These are phyloP conservation scores for Macrobrachium nipponense DNA, from an alignment of 1,140 invertebrate genomes.

Conservation along the genomic window DNA sequence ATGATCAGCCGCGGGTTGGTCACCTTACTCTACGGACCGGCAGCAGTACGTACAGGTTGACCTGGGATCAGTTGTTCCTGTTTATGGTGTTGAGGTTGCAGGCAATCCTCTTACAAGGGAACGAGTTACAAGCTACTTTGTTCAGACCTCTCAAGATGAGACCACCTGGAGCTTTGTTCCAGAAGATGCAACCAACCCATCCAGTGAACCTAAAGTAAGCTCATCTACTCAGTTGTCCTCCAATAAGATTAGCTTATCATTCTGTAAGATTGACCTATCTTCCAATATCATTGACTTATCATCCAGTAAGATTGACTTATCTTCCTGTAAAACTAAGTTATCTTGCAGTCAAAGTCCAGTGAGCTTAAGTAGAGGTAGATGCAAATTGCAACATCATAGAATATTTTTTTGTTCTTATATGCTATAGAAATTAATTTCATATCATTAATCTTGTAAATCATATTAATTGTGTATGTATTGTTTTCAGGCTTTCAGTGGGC, in stretches of 20 bases:
- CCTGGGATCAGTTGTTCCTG: constrained; percentile 73
- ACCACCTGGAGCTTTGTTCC: constrained; percentile 32
- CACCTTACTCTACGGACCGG: constrained; percentile 71
- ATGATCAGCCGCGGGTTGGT: constrained; percentile 71
- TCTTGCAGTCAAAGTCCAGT: too few species aligned
- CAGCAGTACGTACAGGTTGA: constrained; percentile 80
- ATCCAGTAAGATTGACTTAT: too few species aligned
- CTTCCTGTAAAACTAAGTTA: too few species aligned
- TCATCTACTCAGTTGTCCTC: neutral
- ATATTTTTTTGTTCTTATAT: neutral
- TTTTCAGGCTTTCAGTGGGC: constrained; percentile 52
- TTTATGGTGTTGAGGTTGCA: constrained; percentile 80
- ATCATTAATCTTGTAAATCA: neutral
- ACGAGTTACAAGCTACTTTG: constrained; percentile 81
- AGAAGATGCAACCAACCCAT: constrained; percentile 1
- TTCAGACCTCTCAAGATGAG: constrained; percentile 78
- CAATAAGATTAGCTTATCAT: too few species aligned
- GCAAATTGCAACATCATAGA: too few species aligned
- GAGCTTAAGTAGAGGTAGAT: too few species aligned
- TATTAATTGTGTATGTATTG: constrained; percentile 67
- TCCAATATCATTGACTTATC: too few species aligned
- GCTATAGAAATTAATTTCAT: neutral
- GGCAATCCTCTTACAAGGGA: constrained; percentile 76
- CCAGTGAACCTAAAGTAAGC: constrained; percentile 28
- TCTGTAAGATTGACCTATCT: neutral